Conservation (phyloP, 2,797 vertebrate genomes). For the Enteromius radiatus region DNA sequence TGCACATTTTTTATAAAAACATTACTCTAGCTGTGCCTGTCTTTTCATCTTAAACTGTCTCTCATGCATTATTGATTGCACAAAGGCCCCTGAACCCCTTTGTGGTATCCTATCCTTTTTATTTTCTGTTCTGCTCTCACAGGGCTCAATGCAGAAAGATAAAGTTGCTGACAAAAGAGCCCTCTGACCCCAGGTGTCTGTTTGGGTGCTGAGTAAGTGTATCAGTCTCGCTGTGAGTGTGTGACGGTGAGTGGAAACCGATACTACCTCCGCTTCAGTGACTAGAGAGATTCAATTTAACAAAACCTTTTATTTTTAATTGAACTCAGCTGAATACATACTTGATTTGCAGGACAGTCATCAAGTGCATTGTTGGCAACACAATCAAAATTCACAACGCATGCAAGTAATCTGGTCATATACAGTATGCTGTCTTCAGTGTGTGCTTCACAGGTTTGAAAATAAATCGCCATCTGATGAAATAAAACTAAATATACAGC, state of each 20-base stretch:
- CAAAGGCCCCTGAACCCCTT: background rate
- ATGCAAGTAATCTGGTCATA: conserved; percentile 54
- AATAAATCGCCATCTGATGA: conserved; percentile 39
- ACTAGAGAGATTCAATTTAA: conserved; percentile 18
- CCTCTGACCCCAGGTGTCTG: conserved; percentile 6
- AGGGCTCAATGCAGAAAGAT: conserved; percentile 13
- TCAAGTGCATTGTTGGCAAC: conserved; percentile 55
- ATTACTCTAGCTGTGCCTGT: background rate
- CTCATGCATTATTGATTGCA: conserved; percentile 18
- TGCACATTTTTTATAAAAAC: background rate
- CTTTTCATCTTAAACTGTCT: background rate
- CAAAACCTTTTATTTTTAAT: conserved; percentile 57
- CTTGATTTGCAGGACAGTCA: conserved; percentile 48
- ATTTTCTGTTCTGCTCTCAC: background rate
- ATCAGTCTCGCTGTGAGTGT: background rate
- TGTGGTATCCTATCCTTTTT: conserved; percentile 7
- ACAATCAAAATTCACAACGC: conserved; percentile 51
- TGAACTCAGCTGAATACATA: conserved; percentile 43
- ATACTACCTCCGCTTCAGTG: background rate
- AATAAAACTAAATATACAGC: conserved; percentile 39
- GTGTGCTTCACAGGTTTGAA: conserved; percentile 58
- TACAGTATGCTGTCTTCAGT: conserved; percentile 30
- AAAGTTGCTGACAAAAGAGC: conserved; percentile 25
- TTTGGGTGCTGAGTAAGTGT: conserved; percentile 10
- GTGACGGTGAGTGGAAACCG: background rate